phyloP scores from a whole-genome alignment of 2,888 invertebrate genomes.

The Lordiphosa andalusiaca region DNA sequence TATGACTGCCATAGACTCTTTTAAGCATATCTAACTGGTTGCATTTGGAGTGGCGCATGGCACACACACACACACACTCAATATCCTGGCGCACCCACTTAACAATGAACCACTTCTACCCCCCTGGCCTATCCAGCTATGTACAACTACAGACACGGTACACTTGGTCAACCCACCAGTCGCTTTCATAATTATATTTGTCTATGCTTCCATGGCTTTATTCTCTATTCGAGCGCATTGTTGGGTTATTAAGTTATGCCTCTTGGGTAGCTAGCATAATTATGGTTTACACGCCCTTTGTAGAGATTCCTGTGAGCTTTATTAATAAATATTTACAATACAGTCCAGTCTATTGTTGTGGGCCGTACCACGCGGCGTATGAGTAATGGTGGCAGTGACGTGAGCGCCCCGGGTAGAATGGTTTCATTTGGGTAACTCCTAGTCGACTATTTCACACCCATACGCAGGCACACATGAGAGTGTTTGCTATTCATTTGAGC shows the following conservation, averaged over 20 bases:
- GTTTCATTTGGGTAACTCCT: neutral
- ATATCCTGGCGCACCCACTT: slow-evolving; percentile 10
- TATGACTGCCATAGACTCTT: too few relatives aligned
- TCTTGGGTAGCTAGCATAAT: slow-evolving; percentile 15
- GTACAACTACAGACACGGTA: neutral
- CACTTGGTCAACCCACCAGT: neutral
- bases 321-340: slow-evolving; percentile 44
- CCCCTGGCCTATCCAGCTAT: neutral
- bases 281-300: slow-evolving; percentile 15
- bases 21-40: too few relatives aligned
- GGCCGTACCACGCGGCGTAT: slow-evolving; percentile 38
- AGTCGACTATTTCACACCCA: neutral
- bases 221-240: slow-evolving; percentile 1
- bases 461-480: slow-evolving; percentile 9
- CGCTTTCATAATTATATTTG: slow-evolving; percentile 20
- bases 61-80: neutral
- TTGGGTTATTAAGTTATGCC: slow-evolving; percentile 26
- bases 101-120: neutral
- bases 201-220: neutral
- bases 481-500: slow-evolving; percentile 24
- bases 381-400: slow-evolving; percentile 39
- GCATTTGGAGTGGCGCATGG: too few relatives aligned
- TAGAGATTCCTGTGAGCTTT: slow-evolving; percentile 29
- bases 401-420: neutral
- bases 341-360: neutral